Conservation (phyloP, 2,888 invertebrate genomes). For the Drosophila meridionalis region DNA sequence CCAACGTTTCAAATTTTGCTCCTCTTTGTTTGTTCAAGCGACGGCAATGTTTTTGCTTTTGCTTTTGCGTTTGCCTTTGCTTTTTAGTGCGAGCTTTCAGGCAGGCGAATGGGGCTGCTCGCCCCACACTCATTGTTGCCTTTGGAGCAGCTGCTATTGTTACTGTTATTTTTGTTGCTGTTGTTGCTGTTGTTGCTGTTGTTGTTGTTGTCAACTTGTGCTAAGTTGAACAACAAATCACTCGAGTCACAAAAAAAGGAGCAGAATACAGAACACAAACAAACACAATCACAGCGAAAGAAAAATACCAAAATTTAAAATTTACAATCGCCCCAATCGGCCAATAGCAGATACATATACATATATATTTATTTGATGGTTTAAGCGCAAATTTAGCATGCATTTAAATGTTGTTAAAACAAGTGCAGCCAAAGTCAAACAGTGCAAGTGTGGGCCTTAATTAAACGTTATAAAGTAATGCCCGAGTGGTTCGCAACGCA, state of each 20-base stretch:
- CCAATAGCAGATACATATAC: slow-evolving; percentile 6
- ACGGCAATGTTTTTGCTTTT: slow-evolving; percentile 59
- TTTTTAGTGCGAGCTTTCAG: slow-evolving; percentile 15
- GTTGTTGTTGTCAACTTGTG: slow-evolving; percentile 66
- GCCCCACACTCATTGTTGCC: slow-evolving; percentile 62
- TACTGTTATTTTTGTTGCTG: slow-evolving; percentile 41
- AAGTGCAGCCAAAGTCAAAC: slow-evolving; percentile 68
- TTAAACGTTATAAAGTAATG: slow-evolving; percentile 76
- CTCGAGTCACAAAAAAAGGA: slow-evolving; percentile 60
- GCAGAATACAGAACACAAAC: slow-evolving; percentile 7
- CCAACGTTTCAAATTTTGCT: slow-evolving; percentile 55
- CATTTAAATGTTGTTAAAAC: slow-evolving; percentile 49
- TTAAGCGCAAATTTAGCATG: slow-evolving; percentile 60
- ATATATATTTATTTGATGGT: slow-evolving; percentile 6
- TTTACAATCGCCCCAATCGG: slow-evolving; percentile 20
- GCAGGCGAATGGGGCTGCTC: not conserved
- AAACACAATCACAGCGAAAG: slow-evolving; percentile 71
- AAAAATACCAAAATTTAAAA: slow-evolving; percentile 59
- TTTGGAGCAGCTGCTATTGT: slow-evolving; percentile 77
- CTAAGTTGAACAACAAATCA: slow-evolving; percentile 81
- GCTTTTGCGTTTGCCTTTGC: slow-evolving; percentile 28
- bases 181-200: not conserved
- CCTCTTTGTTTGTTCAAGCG: slow-evolving; percentile 62
- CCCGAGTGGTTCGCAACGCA: slow-evolving; percentile 50
- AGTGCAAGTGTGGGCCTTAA: slow-evolving; percentile 65